These are phyloP conservation scores for Eurytoma adleriae DNA, from an alignment of 2,888 invertebrate genomes.

Conservation along the genomic window DNA sequence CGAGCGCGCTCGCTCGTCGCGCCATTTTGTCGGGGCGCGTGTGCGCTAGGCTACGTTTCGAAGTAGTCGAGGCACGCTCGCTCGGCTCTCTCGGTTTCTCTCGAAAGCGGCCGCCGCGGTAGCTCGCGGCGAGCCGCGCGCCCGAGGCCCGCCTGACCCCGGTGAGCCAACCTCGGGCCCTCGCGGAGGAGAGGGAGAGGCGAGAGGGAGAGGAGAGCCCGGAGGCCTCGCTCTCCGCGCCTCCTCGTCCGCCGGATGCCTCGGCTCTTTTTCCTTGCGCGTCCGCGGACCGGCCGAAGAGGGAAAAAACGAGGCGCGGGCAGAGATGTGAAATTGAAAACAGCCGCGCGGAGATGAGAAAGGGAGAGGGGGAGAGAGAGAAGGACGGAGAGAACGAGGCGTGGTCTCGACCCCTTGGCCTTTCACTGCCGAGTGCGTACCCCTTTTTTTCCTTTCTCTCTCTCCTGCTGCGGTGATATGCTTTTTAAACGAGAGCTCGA, in stretches of 20 bases:
- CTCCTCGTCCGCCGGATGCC: conserved; percentile 16
- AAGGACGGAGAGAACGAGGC: conserved; percentile 63
- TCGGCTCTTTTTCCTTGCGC: conserved; percentile 16
- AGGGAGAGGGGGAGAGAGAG: conserved; percentile 4
- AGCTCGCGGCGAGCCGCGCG: no score
- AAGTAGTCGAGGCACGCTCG: conserved; percentile 5
- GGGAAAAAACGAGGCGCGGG: conserved; percentile 6
- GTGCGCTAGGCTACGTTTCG: conserved; percentile 4
- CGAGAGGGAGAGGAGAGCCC: neutral
- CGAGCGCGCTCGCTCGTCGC: conserved; percentile 36
- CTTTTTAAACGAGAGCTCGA: neutral
- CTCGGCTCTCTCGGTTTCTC: neutral
- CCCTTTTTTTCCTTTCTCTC: conserved; percentile 63
- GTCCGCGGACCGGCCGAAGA: neutral
- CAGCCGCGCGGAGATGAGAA: neutral
- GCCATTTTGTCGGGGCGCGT: conserved; percentile 55
- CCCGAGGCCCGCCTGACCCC: neutral
- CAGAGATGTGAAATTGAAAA: conserved; percentile 34
- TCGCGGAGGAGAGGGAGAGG: neutral
- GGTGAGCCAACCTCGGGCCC: neutral
- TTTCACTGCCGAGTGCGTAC: conserved; percentile 60
- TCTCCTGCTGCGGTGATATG: neutral
- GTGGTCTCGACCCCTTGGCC: conserved; percentile 70
- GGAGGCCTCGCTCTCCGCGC: conserved; percentile 16
- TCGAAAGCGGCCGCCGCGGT: neutral